Conservation (phyloP, 2,113 vertebrate species). For the Syngnathoides biaculeatus region DNA sequence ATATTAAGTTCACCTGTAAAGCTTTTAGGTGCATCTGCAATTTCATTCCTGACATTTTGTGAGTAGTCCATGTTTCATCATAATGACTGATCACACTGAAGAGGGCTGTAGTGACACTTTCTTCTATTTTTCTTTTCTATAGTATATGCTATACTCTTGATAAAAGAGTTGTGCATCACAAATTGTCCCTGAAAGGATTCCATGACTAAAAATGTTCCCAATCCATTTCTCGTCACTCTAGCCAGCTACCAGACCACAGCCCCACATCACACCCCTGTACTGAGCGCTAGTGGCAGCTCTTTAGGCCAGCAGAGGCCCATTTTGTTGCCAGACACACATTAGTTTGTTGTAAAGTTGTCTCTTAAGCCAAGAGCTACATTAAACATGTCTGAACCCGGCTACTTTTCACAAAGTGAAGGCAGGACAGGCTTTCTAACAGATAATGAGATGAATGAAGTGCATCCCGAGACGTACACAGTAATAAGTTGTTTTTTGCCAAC, state of each 20-base stretch:
- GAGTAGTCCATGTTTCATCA: too few relatives aligned
- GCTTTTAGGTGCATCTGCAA: too few relatives aligned
- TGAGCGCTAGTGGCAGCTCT: slow-evolving; percentile 11
- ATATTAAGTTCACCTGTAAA: neutral
- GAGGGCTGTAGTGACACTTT: too few relatives aligned
- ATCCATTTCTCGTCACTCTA: neutral
- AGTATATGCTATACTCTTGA: too few relatives aligned
- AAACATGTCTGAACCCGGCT: slow-evolving; percentile 39
- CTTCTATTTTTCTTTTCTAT: too few relatives aligned
- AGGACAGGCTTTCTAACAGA: slow-evolving; percentile 39
- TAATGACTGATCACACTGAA: too few relatives aligned
- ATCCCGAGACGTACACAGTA: neutral
- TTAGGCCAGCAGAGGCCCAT: slow-evolving; percentile 17
- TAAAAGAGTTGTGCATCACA: too few relatives aligned
- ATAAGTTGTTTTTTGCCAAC: slow-evolving; percentile 16
- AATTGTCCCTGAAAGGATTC: slow-evolving; percentile 6
- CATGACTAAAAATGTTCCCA: slow-evolving; percentile 10
- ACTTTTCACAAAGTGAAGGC: slow-evolving; percentile 30
- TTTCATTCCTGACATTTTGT: too few relatives aligned
- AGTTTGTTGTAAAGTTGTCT: slow-evolving; percentile 44
- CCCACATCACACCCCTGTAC: slow-evolving; percentile 14
- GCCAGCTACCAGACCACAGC: slow-evolving; percentile 9
- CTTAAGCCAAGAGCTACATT: slow-evolving; percentile 33
- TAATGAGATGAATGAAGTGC: slow-evolving; percentile 43
- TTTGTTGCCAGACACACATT: slow-evolving; percentile 33